phyloP scores from a whole-genome alignment of 1,140 invertebrate genomes.

The Meloidogyne chitwoodi region DNA sequence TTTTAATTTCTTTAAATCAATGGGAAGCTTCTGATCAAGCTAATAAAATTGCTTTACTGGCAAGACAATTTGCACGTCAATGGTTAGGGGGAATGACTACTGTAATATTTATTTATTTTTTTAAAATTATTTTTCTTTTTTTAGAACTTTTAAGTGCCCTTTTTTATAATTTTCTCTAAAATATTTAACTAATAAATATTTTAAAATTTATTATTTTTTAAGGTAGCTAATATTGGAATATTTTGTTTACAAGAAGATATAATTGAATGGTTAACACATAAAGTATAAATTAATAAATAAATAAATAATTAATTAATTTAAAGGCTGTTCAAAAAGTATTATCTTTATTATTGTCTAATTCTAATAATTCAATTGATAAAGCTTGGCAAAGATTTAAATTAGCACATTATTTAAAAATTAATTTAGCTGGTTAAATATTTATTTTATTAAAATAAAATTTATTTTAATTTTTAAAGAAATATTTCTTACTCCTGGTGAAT shows the following conservation, averaged over 20 bases:
- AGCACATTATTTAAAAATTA: slow-evolving; percentile 37
- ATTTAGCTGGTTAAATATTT: slow-evolving; percentile 26
- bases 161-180: too few relatives aligned
- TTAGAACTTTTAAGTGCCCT: too few relatives aligned
- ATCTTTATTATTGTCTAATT: background rate
- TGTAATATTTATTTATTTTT: background rate
- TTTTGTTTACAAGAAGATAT: slow-evolving; percentile 42
- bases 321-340: background rate
- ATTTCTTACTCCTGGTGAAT: slow-evolving; percentile 35
- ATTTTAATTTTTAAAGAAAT: slow-evolving; percentile 9
- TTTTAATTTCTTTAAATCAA: slow-evolving; percentile 22
- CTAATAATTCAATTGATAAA: background rate
- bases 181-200: too few relatives aligned
- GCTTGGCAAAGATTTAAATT: slow-evolving; percentile 12
- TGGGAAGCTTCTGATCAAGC: slow-evolving; percentile 40
- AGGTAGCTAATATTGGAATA: slow-evolving; percentile 5
- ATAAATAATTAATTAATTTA: slow-evolving; percentile 5
- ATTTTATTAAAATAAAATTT: background rate
- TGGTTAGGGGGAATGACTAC: slow-evolving; percentile 44
- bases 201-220: too few relatives aligned
- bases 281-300: slow-evolving; percentile 36
- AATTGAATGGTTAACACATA: slow-evolving; percentile 32
- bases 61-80: slow-evolving; percentile 32
- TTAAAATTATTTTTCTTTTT: too few relatives aligned
- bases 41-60: slow-evolving; percentile 40